phyloP scores from a whole-genome alignment of 2,113 vertebrate genomes.

The Nannobrachium achirus region DNA sequence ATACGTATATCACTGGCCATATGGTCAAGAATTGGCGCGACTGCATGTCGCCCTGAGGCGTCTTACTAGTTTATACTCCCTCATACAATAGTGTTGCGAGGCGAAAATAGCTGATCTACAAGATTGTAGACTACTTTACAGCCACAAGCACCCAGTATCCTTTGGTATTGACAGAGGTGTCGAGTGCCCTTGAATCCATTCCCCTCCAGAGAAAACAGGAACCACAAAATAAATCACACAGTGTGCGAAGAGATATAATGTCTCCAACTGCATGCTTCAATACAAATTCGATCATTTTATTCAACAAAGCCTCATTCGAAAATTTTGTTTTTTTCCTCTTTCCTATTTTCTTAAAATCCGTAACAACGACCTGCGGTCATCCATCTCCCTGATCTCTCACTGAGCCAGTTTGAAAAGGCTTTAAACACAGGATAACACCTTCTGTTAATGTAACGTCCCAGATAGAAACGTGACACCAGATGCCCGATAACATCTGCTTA shows the following conservation, averaged over 20 bases:
- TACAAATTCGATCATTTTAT: not conserved
- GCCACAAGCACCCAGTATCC: too few relatives aligned
- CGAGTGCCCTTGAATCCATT: not conserved
- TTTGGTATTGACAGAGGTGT: not conserved
- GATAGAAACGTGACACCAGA: slow-evolving; percentile 67
- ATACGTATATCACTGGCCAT: too few relatives aligned
- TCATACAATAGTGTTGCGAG: too few relatives aligned
- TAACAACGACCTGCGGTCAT: slow-evolving; percentile 17
- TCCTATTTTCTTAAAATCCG: slow-evolving; percentile 25
- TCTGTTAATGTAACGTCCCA: slow-evolving; percentile 51
- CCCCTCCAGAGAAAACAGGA: not conserved
- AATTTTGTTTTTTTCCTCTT: slow-evolving; percentile 16
- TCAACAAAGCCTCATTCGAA: slow-evolving; percentile 4
- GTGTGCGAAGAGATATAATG: not conserved
- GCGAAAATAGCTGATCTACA: too few relatives aligned
- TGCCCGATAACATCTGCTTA: slow-evolving; percentile 68
- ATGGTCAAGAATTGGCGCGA: too few relatives aligned
- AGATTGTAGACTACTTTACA: too few relatives aligned
- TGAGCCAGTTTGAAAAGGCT: slow-evolving; percentile 67
- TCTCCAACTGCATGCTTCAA: too few relatives aligned
- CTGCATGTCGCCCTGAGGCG: too few relatives aligned
- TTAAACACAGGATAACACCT: slow-evolving; percentile 56
- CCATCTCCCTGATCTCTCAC: slow-evolving; percentile 53
- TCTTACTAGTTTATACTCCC: too few relatives aligned
- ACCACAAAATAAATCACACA: not conserved